Conservation (phyloP, 2,113 vertebrate species). For the Nothobranchius kuhntae region DNA sequence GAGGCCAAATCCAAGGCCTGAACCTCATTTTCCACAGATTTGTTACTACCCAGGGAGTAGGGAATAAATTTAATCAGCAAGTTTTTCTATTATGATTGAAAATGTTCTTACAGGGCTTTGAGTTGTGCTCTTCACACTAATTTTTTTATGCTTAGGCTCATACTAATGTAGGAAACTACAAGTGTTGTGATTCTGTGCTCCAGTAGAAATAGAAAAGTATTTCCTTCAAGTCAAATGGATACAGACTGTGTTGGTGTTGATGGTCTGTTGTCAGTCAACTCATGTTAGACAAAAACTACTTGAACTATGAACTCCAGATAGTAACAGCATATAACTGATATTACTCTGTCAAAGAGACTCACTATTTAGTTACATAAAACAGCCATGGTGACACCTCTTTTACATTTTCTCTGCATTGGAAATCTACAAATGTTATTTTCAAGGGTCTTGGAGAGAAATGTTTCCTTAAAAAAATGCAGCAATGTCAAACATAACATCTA, state of each 20-base stretch:
- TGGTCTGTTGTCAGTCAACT: not conserved
- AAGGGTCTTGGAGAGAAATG: too few relatives aligned
- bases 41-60: constrained; percentile 11
- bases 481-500: too few relatives aligned
- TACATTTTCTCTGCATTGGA: too few relatives aligned
- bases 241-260: not conserved
- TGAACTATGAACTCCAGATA: too few relatives aligned
- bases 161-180: not conserved
- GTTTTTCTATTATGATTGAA: not conserved
- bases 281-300: not conserved
- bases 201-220: not conserved
- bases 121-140: not conserved
- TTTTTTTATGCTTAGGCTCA: not conserved
- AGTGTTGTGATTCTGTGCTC: not conserved
- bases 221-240: not conserved
- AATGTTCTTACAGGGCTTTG: not conserved
- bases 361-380: too few relatives aligned
- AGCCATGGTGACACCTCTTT: too few relatives aligned
- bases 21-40: constrained; percentile 44
- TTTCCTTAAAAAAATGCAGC: too few relatives aligned
- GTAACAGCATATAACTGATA: too few relatives aligned
- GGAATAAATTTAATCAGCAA: not conserved
- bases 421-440: too few relatives aligned
- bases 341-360: too few relatives aligned
- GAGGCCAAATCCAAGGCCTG: constrained; percentile 49